phyloP scores from a whole-genome alignment of 2,888 invertebrate genomes.

The Lasioglossum figueresi region DNA sequence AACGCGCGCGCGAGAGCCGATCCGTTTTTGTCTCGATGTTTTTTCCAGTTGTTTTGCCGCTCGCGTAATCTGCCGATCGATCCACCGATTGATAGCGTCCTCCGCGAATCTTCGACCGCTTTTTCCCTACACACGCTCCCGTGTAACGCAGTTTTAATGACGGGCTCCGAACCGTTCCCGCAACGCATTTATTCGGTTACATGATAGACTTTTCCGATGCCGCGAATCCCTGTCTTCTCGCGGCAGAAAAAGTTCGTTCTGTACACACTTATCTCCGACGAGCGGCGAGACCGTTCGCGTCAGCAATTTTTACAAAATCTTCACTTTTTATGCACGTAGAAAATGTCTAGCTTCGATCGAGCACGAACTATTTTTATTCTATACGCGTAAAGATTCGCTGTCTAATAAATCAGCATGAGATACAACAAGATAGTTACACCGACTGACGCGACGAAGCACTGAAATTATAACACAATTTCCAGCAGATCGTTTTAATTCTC shows the following conservation, averaged over 20 bases:
- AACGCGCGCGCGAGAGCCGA: background rate
- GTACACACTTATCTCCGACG: background rate
- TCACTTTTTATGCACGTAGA: background rate
- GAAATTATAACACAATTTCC: background rate
- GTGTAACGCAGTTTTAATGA: constrained; percentile 31
- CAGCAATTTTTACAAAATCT: background rate
- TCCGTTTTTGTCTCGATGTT: constrained; percentile 64
- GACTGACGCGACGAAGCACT: background rate
- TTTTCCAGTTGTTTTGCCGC: constrained; percentile 62
- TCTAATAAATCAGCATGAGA: background rate
- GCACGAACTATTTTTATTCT: background rate
- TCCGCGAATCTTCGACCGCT: constrained; percentile 33
- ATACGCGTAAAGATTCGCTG: background rate
- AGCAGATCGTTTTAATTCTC: background rate
- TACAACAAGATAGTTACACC: background rate
- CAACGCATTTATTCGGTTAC: background rate
- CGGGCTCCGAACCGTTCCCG: background rate
- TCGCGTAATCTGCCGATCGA: constrained; percentile 62
- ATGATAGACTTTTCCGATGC: background rate
- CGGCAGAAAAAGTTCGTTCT: background rate
- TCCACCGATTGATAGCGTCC: constrained; percentile 47
- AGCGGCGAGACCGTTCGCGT: background rate
- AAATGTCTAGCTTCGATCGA: background rate
- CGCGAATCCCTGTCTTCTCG: background rate
- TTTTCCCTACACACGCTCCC: constrained; percentile 8